Conservation (phyloP, 2,797 vertebrate genomes). For the Oreochromis mossambicus region DNA sequence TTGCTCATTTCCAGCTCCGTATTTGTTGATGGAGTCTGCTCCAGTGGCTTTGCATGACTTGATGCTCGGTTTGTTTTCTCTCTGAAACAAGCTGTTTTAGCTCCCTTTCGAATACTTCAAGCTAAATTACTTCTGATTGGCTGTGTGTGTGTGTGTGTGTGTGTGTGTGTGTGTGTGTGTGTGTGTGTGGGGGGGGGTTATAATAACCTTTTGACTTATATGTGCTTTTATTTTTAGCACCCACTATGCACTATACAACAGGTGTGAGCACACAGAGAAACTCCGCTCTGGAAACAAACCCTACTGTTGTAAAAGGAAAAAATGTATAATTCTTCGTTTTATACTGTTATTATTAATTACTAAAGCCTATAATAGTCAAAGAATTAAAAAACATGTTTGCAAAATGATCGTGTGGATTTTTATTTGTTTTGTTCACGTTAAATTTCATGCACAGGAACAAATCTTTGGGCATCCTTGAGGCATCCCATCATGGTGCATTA, state of each 20-base stretch:
- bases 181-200: no score
- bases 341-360: neutral
- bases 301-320: neutral
- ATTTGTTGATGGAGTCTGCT: neutral
- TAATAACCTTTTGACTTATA: no score
- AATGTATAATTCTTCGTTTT: neutral
- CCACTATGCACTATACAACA: neutral
- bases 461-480: neutral
- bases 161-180: neutral
- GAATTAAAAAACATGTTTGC: neutral
- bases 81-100: accelerated
- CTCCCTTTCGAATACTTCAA: neutral
- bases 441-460: neutral
- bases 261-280: neutral
- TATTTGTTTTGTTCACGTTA: neutral
- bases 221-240: neutral
- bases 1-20: neutral
- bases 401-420: neutral
- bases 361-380: accelerated
- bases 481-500: neutral
- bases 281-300: neutral
- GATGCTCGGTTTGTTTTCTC: neutral
- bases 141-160: neutral
- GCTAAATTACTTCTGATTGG: neutral
- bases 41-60: neutral